These are phyloP conservation scores for Drosophila sp. DNA, from an alignment of 1,140 invertebrate genomes.

Conservation along the genomic window DNA sequence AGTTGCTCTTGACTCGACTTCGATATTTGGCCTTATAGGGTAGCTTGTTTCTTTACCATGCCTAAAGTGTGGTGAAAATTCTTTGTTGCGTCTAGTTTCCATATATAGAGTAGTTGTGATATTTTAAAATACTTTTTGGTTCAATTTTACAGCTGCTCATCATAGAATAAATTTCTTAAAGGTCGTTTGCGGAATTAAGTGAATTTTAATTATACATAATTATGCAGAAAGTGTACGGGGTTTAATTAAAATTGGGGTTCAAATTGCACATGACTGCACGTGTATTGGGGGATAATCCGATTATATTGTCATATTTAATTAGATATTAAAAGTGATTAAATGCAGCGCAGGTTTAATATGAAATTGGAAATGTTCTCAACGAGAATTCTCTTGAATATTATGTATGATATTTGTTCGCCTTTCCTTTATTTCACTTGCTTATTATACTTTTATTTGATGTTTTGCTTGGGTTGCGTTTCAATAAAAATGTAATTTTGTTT, in stretches of 20 bases:
- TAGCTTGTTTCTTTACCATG: conserved; percentile 13
- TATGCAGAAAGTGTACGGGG: conserved; percentile 1
- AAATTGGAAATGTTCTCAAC: not conserved
- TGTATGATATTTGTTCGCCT: not conserved
- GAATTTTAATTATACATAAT: conserved; percentile 23
- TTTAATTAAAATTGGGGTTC: conserved; percentile 19
- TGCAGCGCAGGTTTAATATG: conserved; percentile 5
- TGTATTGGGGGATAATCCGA: conserved; percentile 25
- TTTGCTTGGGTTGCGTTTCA: not conserved
- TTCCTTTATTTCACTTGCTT: not conserved
- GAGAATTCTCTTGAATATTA: not conserved
- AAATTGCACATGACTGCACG: conserved; percentile 1
- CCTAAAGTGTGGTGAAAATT: conserved; percentile 22
- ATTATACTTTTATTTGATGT: not conserved
- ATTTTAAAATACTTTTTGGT: conserved; percentile 15
- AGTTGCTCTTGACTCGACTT: conserved; percentile 23
- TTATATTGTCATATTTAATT: conserved; percentile 42
- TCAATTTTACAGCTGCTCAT: conserved; percentile 1
- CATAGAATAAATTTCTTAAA: conserved; percentile 4
- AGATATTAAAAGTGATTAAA: conserved; percentile 15
- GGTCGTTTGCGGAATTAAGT: conserved; percentile 11
- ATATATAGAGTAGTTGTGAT: conserved; percentile 15
- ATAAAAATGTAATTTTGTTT: conserved; percentile 24
- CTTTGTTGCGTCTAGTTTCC: conserved; percentile 39
- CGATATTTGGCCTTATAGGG: conserved; percentile 23